Percentiles rank a stretch among this genome's conserved stretches.
Conservation (phyloP, 2,888 invertebrate species). For the Dryocosmus kuriphilus region DNA sequence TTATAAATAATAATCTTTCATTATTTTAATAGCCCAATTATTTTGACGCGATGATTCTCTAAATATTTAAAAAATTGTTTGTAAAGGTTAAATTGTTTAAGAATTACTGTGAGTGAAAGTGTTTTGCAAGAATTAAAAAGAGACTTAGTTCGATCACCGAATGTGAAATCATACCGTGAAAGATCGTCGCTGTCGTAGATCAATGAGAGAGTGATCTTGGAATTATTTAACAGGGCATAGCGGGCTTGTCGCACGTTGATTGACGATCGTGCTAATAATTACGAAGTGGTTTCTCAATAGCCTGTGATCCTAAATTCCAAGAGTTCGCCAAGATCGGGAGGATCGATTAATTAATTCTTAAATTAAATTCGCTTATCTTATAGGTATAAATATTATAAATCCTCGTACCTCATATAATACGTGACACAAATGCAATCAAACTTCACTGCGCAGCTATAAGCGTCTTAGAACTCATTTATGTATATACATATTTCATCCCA, state of each 20-base stretch:
- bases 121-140: neutral
- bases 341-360: neutral
- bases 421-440: neutral
- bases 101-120: neutral
- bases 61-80: neutral
- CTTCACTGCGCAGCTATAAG: neutral
- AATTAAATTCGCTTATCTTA: neutral
- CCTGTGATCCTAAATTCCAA: constrained; percentile 8
- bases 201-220: constrained; percentile 15
- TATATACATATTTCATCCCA: neutral
- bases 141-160: neutral
- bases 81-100: neutral
- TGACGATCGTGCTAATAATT: constrained; percentile 36
- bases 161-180: constrained; percentile 25
- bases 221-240: constrained; percentile 38
- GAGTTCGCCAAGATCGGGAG: neutral
- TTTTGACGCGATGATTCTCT: no score
- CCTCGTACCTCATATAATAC: neutral
- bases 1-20: neutral
- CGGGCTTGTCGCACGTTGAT: constrained; percentile 31
- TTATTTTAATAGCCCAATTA: no score
- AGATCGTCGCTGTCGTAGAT: constrained; percentile 27
- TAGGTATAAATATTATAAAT: neutral
- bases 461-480: neutral
- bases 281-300: constrained; percentile 16